Percentiles rank a stretch among this genome's conserved stretches.
phyloP scores from a whole-genome alignment of 2,113 vertebrate genomes.

The Chaenogobius annularis region DNA sequence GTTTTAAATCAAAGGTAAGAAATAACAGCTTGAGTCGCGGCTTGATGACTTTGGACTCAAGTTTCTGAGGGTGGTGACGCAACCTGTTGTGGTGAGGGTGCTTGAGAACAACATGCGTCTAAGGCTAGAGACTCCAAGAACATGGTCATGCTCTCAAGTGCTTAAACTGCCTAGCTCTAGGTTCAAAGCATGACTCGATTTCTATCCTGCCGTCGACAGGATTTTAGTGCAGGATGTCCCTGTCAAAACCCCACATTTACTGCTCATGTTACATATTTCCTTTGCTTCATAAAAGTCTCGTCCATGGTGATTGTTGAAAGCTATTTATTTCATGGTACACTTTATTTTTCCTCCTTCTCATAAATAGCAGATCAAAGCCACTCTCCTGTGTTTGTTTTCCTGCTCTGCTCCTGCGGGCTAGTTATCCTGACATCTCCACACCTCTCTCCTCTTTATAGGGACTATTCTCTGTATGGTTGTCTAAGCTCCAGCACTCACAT shows the following conservation, averaged over 20 bases:
- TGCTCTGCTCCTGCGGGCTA: constrained; percentile 60
- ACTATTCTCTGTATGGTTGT: constrained; percentile 39
- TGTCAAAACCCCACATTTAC: constrained; percentile 3
- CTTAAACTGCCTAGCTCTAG: no score
- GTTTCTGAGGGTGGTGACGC: no score
- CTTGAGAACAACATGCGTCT: no score
- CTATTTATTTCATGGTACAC: constrained; percentile 62
- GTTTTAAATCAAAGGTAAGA: no score
- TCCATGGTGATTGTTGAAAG: constrained; percentile 60
- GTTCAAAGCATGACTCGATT: no score
- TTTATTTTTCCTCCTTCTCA: constrained; percentile 66
- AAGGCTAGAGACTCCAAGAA: no score
- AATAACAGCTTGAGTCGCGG: no score
- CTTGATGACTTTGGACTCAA: no score
- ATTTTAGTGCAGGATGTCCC: background rate
- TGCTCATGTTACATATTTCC: background rate
- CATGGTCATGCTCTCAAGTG: no score
- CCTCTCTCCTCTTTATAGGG: constrained; percentile 39
- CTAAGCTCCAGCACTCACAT: constrained; percentile 12
- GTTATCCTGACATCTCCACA: constrained; percentile 67
- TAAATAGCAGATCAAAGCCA: constrained; percentile 70
- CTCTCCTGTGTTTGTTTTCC: constrained; percentile 60
- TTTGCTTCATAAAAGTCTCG: constrained; percentile 17
- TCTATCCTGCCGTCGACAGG: no score
- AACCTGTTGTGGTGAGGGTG: no score